Percentiles rank a stretch among this genome's conserved stretches.
Evolutionary conservation across 2,113 vertebrate species (phyloP).

Genomic region (Grus americana): DNA sequence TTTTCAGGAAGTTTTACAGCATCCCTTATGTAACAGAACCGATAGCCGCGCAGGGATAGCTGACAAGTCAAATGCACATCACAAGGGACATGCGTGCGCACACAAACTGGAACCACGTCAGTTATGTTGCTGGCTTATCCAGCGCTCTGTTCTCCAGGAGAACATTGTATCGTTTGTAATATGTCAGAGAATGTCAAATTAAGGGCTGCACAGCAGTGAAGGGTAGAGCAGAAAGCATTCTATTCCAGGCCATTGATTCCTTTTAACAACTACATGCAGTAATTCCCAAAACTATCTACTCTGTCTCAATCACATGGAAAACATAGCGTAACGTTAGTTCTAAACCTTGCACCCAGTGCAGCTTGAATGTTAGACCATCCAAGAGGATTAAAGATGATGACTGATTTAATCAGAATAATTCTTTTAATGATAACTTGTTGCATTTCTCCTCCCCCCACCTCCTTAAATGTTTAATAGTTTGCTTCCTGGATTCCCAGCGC

Average conservation of each 20-base stretch:
- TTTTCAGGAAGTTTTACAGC: neutral
- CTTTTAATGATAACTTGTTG: conserved; percentile 59
- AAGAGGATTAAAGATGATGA: conserved; percentile 43
- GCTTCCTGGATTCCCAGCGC: conserved; percentile 54
- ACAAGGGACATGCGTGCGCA: neutral
- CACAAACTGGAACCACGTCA: neutral
- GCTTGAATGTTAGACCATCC: neutral
- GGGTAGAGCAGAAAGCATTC: conserved; percentile 58
- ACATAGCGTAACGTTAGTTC: neutral
- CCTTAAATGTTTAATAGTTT: conserved; percentile 47
- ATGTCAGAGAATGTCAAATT: conserved; percentile 64
- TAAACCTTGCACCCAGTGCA: conserved; percentile 22
- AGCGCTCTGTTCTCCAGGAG: conserved; percentile 38
- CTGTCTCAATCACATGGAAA: conserved; percentile 42
- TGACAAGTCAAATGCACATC: conserved; percentile 41
- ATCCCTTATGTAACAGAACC: conserved; percentile 32
- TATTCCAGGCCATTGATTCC: conserved; percentile 70
- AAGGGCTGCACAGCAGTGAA: conserved; percentile 54
- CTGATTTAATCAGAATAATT: conserved; percentile 65
- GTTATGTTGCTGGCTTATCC: conserved; percentile 14
- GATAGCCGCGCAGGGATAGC: neutral
- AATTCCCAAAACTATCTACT: conserved; percentile 51
- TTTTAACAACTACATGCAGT: conserved; percentile 56
- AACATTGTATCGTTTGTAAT: conserved; percentile 53
- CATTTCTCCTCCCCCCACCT: neutral